These are phyloP conservation scores for Chaetodon trifascialis DNA, from an alignment of 2,113 vertebrate species.

Conservation along the genomic window DNA sequence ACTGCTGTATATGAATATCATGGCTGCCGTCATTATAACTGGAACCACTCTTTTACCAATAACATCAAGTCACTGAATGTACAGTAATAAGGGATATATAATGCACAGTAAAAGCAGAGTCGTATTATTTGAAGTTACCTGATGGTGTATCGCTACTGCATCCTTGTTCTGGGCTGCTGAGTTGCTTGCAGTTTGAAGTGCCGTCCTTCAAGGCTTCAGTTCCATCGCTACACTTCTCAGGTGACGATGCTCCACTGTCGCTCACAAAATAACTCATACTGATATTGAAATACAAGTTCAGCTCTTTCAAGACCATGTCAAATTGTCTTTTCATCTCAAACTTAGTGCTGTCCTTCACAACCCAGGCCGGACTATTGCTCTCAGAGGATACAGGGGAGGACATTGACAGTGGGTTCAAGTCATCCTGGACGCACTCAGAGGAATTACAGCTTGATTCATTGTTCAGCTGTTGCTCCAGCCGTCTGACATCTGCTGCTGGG, in stretches of 20 bases:
- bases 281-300: constrained; percentile 87
- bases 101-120: not conserved
- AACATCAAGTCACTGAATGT: not conserved
- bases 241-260: not conserved
- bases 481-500: constrained; percentile 28
- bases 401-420: constrained; percentile 14
- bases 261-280: constrained; percentile 56
- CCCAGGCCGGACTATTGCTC: constrained; percentile 38
- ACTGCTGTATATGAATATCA: not conserved
- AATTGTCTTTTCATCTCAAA: constrained; percentile 88
- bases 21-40: not conserved
- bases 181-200: not conserved
- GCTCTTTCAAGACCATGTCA: constrained; percentile 88
- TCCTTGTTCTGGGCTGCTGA: constrained; percentile 36
- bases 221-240: constrained; percentile 13
- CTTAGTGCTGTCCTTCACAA: constrained; percentile 63
- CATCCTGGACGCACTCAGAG: constrained; percentile 1
- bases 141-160: constrained; percentile 18
- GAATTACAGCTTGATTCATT: constrained; percentile 14
- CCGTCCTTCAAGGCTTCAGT: not conserved
- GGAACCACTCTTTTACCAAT: not conserved
- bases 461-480: constrained; percentile 26
- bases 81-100: not conserved
- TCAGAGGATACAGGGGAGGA: constrained; percentile 8
- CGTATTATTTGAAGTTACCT: constrained; percentile 48